Base-by-base conservation (phyloP, 2,797 vertebrate species). In the Lateolabrax maculatus region DNA sequence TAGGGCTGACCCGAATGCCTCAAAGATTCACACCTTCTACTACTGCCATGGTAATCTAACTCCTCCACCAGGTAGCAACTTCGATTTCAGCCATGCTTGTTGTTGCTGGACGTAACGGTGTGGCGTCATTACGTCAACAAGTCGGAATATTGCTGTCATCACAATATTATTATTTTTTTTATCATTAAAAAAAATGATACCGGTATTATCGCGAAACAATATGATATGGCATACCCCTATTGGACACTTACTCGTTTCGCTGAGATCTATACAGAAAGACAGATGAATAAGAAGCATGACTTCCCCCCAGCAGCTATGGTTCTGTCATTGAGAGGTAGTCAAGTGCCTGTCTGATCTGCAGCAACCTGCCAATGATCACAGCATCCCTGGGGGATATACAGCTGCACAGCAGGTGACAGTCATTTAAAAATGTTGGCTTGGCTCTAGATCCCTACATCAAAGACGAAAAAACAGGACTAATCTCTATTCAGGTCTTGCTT, bases 391-490 rank as follows among this genome's bases (percentile, higher is more conserved):
- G 64, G 89, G 84, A 88, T 51, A 85, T 87, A 82, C 88, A 85
- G 87, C 88, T 70, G 76, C 87, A 69, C 91, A 93, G 91, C 90
- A 92, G 92, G 90, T 86, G 90, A 87, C 84, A 89, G 88, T 88
- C 90, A 90, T 91, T 90, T 92, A 76, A 85, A 88, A 84, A 89
- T 88, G 84, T 87, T 85, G 75, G 81, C 89, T 87, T 68, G 85
- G 69, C 74, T 92, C 62, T 80, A 48, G 62, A 87, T 84, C 69
- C 87, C 80, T 19, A 90, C 88, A 92, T 93, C 92, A 93, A 93
- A 93, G 85, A 84, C 5, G 29, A 75, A 87, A 74, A 86, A 83
- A 85, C n/a, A 37, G 78, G 56, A 86, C 84, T 87, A 87, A 91
- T 89, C 87, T 91, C 86, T 72, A 80, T 90, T 85, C 88, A 90